A percentile compares a stretch with the other conserved stretches of the same genome.
Evolutionary conservation across 92 coral and sea anemone species (phyloP).

Genomic region (Palythoa caribaeorum): DNA sequence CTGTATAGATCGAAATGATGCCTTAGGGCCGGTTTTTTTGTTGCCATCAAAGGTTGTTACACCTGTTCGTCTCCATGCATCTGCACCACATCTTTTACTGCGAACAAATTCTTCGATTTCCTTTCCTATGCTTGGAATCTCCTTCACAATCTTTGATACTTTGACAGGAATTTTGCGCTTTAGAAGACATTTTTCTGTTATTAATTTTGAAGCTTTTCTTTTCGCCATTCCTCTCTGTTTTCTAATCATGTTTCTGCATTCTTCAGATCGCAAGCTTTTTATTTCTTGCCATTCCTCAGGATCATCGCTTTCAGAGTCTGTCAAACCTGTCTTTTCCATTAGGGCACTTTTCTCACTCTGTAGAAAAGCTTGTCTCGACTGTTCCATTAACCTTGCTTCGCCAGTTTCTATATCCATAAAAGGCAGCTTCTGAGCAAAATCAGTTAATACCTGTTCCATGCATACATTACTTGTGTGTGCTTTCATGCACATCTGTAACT

Average conservation of each 20-base stretch:
- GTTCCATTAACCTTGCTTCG: slow-evolving; percentile 38
- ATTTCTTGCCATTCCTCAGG: slow-evolving; percentile 53
- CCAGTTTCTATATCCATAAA: slow-evolving; percentile 47
- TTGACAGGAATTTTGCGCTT: slow-evolving; percentile 52
- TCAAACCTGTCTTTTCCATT: slow-evolving; percentile 41
- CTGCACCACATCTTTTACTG: slow-evolving; percentile 60
- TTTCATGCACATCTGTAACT: slow-evolving; percentile 50
- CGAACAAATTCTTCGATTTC: slow-evolving; percentile 66
- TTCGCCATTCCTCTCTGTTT: slow-evolving; percentile 49
- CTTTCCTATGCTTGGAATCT: slow-evolving; percentile 65
- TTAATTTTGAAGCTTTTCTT: slow-evolving; percentile 50
- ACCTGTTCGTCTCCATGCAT: slow-evolving; percentile 78
- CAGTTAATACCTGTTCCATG: slow-evolving; percentile 31
- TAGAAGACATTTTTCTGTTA: slow-evolving; percentile 54
- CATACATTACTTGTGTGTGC: slow-evolving; percentile 10
- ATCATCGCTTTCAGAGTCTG: slow-evolving; percentile 56
- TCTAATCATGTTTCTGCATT: slow-evolving; percentile 35
- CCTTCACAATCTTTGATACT: slow-evolving; percentile 57
- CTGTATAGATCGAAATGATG: slow-evolving; percentile 46
- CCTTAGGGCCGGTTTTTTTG: slow-evolving; percentile 51
- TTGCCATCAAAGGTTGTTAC: slow-evolving; percentile 64
- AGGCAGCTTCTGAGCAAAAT: slow-evolving; percentile 44
- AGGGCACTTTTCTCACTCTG: slow-evolving; percentile 28
- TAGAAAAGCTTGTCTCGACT: slow-evolving; percentile 47
- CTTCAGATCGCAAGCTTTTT: slow-evolving; percentile 49